Evolutionary conservation across 2,888 invertebrate genomes (phyloP).

Genomic region (Standfussiana lucernea): DNA sequence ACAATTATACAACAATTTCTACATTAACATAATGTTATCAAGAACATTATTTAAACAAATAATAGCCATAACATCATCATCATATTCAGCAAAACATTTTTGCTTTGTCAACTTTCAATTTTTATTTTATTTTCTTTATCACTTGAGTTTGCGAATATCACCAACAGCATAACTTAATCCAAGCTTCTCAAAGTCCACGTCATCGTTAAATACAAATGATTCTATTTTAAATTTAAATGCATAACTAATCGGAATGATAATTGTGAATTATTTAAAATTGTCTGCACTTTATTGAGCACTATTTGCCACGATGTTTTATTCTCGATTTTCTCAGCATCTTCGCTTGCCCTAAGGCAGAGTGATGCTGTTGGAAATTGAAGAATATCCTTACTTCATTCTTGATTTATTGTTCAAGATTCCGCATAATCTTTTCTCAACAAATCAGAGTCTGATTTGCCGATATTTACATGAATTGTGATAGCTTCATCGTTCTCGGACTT

Average conservation of each 20-base stretch:
- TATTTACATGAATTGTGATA: slow-evolving; percentile 88
- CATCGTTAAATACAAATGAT: slow-evolving; percentile 54
- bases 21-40: slow-evolving; percentile 11
- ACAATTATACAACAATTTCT: too few relatives aligned
- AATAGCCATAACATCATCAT: slow-evolving; percentile 23
- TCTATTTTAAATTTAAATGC: slow-evolving; percentile 72
- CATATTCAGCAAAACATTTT: background rate
- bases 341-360: slow-evolving; percentile 6
- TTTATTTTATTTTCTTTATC: background rate
- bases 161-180: slow-evolving; percentile 60
- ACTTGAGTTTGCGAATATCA: slow-evolving; percentile 54
- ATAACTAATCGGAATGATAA: slow-evolving; percentile 75
- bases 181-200: slow-evolving; percentile 41
- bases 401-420: slow-evolving; percentile 72
- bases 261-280: slow-evolving; percentile 52
- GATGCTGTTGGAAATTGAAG: slow-evolving; percentile 59
- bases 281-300: slow-evolving; percentile 50
- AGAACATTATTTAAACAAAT: slow-evolving; percentile 44
- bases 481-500: slow-evolving; percentile 88
- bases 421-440: slow-evolving; percentile 76
- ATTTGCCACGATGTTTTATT: slow-evolving; percentile 49
- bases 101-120: background rate
- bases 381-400: slow-evolving; percentile 38
- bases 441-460: slow-evolving; percentile 82
- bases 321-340: slow-evolving; percentile 57